These are phyloP conservation scores for Coelopa pilipes DNA, from an alignment of 2,888 invertebrate species.

Conservation along the genomic window DNA sequence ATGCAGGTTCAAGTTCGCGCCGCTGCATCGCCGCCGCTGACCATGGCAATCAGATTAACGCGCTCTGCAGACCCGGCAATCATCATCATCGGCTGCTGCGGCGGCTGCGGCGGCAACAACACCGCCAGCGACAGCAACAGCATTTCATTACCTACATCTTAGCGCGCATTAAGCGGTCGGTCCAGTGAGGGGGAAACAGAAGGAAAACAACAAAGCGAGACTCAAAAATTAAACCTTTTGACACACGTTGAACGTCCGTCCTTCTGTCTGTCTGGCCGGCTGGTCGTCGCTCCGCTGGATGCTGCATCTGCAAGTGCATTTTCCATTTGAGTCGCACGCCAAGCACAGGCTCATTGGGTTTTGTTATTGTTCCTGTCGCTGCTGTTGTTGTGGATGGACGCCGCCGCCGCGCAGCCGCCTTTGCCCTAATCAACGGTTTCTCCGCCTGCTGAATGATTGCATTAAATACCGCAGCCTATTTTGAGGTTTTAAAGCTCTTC, in stretches of 20 bases:
- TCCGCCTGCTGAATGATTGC: constrained; percentile 19
- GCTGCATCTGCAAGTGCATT: constrained; percentile 7
- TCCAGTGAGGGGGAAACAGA: not conserved
- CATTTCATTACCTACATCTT: constrained; percentile 31
- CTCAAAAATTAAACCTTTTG: constrained; percentile 25
- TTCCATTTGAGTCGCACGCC: constrained; percentile 12
- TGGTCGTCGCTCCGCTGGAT: not conserved
- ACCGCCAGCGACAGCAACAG: not conserved
- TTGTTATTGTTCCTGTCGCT: not conserved
- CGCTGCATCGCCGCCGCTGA: not conserved
- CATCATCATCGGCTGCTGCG: not conserved
- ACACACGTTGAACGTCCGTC: constrained; percentile 28
- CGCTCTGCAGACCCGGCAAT: not conserved
- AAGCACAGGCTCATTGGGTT: too few species aligned
- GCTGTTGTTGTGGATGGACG: not conserved
- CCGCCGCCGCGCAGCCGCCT: constrained; percentile 13
- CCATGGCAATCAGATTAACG: constrained; percentile 33
- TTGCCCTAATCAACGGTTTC: constrained; percentile 29
- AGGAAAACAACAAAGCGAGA: not conserved
- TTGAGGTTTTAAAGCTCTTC: not conserved
- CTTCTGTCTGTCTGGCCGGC: not conserved
- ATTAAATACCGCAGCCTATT: constrained; percentile 10
- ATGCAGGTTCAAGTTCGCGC: constrained; percentile 20
- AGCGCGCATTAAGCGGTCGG: constrained; percentile 17
- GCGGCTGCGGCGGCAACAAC: not conserved